Base-by-base conservation (phyloP, 1,140 invertebrate genomes). In the Mactra quadrangularis region DNA sequence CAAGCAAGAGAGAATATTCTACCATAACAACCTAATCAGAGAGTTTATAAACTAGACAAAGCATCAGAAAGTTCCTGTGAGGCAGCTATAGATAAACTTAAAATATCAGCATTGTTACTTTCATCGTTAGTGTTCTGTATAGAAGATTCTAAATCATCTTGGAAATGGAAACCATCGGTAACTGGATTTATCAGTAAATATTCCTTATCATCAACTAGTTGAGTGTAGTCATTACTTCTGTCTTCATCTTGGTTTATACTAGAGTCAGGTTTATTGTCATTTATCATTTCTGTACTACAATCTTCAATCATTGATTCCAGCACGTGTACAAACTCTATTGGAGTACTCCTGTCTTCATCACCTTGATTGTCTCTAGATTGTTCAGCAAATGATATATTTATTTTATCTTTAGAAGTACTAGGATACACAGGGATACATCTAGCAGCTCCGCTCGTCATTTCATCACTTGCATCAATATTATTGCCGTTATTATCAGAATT, bases 41-140 rank as follows among this genome's bases (percentile, higher is more conserved):
- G 38, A 7, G 6, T 41, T 19, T 33, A 75, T 22, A 75, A 41
- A 75, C 53, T 47, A 45, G 72, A 75, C 33, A 75, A 35, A 27
- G 53, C 72, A 75, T 75, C 72, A 13, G 72, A 60, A 9, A 75
- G 25, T 11, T 75, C 72, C 38, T 75, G 72, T 19, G 72, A 75
- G 2, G 72, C 53, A 3, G 55, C 72, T 55, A 57, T 60, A 11
- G 72, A 75, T 22, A 75, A 47, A 35, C 41, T 72, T 17, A 72
- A 33, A n/a, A 22, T 52, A 35, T 75, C 72, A 17, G 22, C 6
- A 27, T 41, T 45, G 17, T 35, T 41, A 3, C 22, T 47, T 9
- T 29, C 41, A 27, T 47, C n/a, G 25, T 7, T 47, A 17, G 41
- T 38, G 22, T 22, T 27, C 17, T 4, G 41, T 31, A 68, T 31